phyloP scores from a whole-genome alignment of 2,797 vertebrate species.

The Urosaurus nigricauda region DNA sequence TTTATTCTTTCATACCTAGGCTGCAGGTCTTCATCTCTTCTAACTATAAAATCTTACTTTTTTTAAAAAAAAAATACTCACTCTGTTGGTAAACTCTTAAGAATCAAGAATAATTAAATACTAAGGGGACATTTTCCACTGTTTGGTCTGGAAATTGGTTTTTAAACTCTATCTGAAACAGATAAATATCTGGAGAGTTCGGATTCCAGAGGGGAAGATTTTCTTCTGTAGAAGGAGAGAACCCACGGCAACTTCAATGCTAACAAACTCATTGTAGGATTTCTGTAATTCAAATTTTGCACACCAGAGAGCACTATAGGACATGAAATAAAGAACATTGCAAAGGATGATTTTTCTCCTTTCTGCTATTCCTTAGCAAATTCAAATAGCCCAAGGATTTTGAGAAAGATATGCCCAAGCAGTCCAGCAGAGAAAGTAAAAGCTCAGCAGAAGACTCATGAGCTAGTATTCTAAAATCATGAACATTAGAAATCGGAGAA shows the following conservation, averaged over 20 bases:
- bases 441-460: background rate
- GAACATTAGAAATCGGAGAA: too few species aligned
- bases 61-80: background rate
- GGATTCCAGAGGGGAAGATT: background rate
- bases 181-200: background rate
- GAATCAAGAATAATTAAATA: slow-evolving; percentile 7
- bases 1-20: background rate
- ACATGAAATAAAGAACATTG: background rate
- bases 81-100: background rate
- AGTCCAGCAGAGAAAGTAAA: background rate
- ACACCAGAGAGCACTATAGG: slow-evolving; percentile 29
- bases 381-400: background rate
- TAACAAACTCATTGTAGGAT: background rate
- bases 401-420: background rate
- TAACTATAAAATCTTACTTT: background rate
- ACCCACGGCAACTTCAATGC: background rate
- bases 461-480: background rate
- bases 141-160: background rate
- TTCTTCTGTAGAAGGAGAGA: background rate
- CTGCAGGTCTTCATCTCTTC: background rate
- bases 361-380: background rate
- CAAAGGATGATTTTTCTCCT: background rate
- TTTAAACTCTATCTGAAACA: slow-evolving; percentile 3
- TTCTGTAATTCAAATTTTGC: slow-evolving; percentile 5
- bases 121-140: background rate